Conservation (phyloP, 2,797 vertebrate species). For the Aythya fuligula region DNA sequence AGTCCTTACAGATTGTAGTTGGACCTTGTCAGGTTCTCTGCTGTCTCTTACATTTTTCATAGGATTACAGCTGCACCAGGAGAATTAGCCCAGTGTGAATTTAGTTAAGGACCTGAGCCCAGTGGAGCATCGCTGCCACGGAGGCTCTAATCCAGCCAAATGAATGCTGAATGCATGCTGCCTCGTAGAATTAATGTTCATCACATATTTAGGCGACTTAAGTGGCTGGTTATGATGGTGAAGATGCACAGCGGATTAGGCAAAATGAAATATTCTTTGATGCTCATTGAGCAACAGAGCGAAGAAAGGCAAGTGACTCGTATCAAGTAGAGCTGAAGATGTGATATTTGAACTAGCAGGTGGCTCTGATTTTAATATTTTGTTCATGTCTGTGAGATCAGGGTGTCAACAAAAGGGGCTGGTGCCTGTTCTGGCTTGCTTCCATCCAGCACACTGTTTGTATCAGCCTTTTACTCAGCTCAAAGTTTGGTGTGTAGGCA, state of each 20-base stretch:
- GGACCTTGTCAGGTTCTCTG: not conserved
- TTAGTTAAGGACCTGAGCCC: not conserved
- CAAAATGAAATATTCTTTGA: conserved; percentile 44
- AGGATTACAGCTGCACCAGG: not conserved
- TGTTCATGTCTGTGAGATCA: not conserved
- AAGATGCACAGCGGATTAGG: conserved; percentile 41
- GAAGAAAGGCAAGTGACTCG: not conserved
- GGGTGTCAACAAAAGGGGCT: conserved; percentile 1
- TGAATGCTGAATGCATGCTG: not conserved
- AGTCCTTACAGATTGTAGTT: not conserved
- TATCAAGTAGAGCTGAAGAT: conserved; percentile 37
- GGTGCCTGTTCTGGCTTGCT: conserved; percentile 11
- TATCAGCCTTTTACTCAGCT: conserved; percentile 11
- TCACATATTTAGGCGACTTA: conserved; percentile 22
- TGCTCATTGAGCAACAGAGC: conserved; percentile 18
- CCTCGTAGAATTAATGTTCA: conserved; percentile 39
- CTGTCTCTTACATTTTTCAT: not conserved
- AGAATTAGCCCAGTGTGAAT: not conserved
- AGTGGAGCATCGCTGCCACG: not conserved
- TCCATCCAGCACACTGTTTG: not conserved
- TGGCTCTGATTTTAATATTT: not conserved
- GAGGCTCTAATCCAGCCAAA: not conserved
- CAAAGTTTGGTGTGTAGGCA: not conserved
- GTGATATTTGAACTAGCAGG: not conserved
- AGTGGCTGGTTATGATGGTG: conserved; percentile 26